Conservation (phyloP, 2,797 vertebrate species). For the Phrynocephalus forsythii region DNA sequence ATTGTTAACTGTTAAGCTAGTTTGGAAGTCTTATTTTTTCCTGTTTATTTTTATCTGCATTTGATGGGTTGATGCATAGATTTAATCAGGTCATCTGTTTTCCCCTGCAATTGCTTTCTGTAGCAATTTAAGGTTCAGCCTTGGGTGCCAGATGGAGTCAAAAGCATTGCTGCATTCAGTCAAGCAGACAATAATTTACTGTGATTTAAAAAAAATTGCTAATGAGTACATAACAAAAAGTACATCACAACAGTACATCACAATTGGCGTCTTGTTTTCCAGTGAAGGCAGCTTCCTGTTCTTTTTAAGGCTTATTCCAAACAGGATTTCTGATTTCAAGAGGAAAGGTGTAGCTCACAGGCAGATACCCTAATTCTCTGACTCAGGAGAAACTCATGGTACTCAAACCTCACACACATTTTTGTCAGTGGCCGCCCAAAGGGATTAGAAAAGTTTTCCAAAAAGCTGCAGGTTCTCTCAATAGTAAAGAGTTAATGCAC, state of each 20-base stretch:
- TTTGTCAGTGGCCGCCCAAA: background rate
- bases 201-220: conserved; percentile 29
- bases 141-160: conserved; percentile 49
- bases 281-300: background rate
- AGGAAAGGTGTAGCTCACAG: background rate
- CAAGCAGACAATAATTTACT: conserved; percentile 33
- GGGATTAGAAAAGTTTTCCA: background rate
- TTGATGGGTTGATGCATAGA: conserved; percentile 38
- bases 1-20: conserved; percentile 4
- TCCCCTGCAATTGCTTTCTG: conserved; percentile 21
- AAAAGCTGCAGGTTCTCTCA: background rate
- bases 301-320: background rate
- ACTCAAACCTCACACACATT: background rate
- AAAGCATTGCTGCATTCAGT: conserved; percentile 33
- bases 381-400: background rate
- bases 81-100: conserved; percentile 44
- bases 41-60: conserved; percentile 43
- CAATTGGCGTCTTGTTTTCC: conserved; percentile 4
- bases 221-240: conserved; percentile 15
- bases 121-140: conserved; percentile 42
- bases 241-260: too few relatives aligned
- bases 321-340: background rate
- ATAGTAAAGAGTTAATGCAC: background rate
- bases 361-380: background rate
- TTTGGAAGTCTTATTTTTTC: conserved; percentile 24